A percentile compares a stretch with the other conserved stretches of the same genome.
These are phyloP conservation scores for Seladonia tumulorum DNA, from an alignment of 2,888 invertebrate genomes.

Conservation along the genomic window DNA sequence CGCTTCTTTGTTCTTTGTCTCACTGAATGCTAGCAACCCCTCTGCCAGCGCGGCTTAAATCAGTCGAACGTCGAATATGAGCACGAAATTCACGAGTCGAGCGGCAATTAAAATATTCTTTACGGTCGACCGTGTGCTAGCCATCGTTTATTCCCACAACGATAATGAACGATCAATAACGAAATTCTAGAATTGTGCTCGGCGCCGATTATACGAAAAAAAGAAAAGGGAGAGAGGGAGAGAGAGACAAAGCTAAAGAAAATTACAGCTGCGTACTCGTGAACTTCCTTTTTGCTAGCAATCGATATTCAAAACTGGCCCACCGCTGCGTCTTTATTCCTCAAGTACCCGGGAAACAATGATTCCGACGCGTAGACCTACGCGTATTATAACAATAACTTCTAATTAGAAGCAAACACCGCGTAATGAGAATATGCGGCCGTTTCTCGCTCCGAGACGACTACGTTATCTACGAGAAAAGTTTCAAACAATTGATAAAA, in stretches of 20 bases:
- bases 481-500: not conserved
- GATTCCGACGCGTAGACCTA: not conserved
- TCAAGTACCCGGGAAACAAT: not conserved
- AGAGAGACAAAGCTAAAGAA: not conserved
- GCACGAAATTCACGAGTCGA: constrained; percentile 75
- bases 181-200: constrained; percentile 54
- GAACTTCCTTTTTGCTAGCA: constrained; percentile 3
- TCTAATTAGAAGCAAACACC: not conserved
- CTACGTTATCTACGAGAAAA: not conserved
- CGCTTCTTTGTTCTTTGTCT: constrained; percentile 82
- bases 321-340: not conserved
- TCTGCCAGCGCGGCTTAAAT: constrained; percentile 75
- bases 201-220: constrained; percentile 35
- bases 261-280: constrained; percentile 42
- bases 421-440: not conserved
- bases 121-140: constrained; percentile 59
- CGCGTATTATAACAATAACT: constrained; percentile 1
- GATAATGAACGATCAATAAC: constrained; percentile 64
- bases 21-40: constrained; percentile 79
- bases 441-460: not conserved
- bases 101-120: constrained; percentile 79
- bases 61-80: constrained; percentile 77
- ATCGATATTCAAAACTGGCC: constrained; percentile 5
- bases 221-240: not conserved
- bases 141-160: constrained; percentile 67